These are phyloP conservation scores for Pogona vitticeps DNA, from an alignment of 2,113 vertebrate species.

Conservation along the genomic window DNA sequence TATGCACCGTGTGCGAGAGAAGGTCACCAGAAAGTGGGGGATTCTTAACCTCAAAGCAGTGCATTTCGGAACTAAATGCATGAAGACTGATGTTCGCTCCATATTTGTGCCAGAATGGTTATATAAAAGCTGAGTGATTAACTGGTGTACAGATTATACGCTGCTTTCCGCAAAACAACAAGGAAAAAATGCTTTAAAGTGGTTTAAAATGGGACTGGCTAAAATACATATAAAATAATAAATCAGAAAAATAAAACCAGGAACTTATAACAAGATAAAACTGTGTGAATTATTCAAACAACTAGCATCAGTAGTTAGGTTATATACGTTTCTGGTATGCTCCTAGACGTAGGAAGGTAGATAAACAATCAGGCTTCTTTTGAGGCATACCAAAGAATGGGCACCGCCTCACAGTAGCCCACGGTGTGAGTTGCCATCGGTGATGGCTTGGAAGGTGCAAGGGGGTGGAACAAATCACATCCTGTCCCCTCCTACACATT, in stretches of 20 bases:
- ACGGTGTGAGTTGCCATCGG: no score
- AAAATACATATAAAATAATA: not conserved
- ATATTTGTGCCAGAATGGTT: not conserved
- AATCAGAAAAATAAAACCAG: not conserved
- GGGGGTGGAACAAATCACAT: no score
- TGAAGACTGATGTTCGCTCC: not conserved
- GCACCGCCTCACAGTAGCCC: no score
- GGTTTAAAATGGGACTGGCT: not conserved
- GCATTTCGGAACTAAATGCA: slow-evolving; percentile 46
- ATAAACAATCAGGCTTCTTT: no score
- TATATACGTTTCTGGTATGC: no score
- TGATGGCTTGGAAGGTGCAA: no score
- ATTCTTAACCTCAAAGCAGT: slow-evolving; percentile 62
- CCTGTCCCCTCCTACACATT: no score
- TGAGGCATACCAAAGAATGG: no score
- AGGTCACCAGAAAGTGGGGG: slow-evolving; percentile 63
- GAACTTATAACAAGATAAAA: not conserved
- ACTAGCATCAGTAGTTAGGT: no score
- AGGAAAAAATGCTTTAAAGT: not conserved
- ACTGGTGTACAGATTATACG: not conserved
- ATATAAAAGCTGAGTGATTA: not conserved
- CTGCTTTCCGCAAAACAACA: no score
- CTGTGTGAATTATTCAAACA: no score
- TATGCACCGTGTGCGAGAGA: slow-evolving; percentile 61
- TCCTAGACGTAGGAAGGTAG: no score